Percentiles rank a stretch among this genome's conserved stretches.
Conservation (phyloP, 2,113 vertebrate genomes). For the Sula dactylatra region DNA sequence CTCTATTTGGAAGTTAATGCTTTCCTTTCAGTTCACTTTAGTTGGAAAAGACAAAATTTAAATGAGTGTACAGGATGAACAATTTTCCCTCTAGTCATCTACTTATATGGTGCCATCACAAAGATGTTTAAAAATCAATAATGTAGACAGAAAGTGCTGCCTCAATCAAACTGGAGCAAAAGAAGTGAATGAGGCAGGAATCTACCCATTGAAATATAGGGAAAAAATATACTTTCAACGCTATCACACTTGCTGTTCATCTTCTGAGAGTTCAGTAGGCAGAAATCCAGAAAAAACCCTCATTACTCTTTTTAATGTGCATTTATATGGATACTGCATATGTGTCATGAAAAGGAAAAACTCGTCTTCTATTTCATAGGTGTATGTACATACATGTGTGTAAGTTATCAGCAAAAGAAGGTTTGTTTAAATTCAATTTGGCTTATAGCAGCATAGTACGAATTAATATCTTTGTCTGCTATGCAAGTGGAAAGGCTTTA, state of each 20-base stretch:
- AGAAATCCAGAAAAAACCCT: neutral
- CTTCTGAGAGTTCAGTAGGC: neutral
- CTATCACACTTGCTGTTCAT: neutral
- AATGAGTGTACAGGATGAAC: neutral
- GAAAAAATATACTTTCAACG: neutral
- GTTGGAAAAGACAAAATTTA: neutral
- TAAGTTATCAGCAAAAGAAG: neutral
- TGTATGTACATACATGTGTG: neutral
- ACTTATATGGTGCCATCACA: neutral
- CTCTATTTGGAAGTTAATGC: neutral
- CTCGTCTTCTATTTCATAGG: neutral
- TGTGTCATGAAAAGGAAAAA: neutral
- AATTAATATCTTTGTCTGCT: neutral
- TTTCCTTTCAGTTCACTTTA: neutral
- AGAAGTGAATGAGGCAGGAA: neutral
- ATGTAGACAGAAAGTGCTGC: neutral
- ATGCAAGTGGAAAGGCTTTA: neutral
- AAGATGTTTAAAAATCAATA: neutral
- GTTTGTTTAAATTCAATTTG: neutral
- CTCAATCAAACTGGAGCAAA: neutral
- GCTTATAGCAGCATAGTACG: neutral
- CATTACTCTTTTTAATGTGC: neutral
- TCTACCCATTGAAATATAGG: neutral
- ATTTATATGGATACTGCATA: neutral
- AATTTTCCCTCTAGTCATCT: neutral